These are phyloP conservation scores for rabbit (Oryctolagus cuniculus) DNA, from an alignment of 2,113 vertebrate species.

Conservation along the genomic window DNA sequence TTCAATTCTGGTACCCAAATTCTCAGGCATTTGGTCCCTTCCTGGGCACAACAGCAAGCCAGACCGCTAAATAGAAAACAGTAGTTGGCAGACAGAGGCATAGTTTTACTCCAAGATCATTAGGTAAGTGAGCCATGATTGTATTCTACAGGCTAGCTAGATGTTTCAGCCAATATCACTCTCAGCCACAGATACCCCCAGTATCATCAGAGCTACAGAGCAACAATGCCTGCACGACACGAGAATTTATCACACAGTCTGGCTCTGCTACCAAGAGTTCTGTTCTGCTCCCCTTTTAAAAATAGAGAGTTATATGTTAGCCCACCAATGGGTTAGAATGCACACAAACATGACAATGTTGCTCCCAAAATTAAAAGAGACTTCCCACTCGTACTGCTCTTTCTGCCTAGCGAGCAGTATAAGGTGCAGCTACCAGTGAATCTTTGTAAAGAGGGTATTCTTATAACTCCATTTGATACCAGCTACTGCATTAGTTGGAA, in stretches of 20 bases:
- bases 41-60: neutral
- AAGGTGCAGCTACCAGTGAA: neutral
- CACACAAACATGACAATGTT: neutral
- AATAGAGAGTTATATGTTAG: neutral
- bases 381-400: neutral
- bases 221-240: neutral
- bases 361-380: neutral
- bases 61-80: neutral
- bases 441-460: neutral
- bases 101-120: neutral
- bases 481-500: neutral
- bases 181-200: neutral
- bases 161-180: neutral
- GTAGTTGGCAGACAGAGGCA: neutral
- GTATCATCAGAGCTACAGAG: neutral
- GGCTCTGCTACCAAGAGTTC: neutral
- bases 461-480: neutral
- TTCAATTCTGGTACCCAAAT: neutral
- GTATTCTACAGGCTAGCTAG: neutral
- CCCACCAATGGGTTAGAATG: neutral
- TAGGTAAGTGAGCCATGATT: neutral
- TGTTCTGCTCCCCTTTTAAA: neutral
- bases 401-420: neutral
- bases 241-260: neutral
- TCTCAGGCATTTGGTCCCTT: neutral